Conservation (phyloP, 2,797 vertebrate species). For the Rhinella marina region DNA sequence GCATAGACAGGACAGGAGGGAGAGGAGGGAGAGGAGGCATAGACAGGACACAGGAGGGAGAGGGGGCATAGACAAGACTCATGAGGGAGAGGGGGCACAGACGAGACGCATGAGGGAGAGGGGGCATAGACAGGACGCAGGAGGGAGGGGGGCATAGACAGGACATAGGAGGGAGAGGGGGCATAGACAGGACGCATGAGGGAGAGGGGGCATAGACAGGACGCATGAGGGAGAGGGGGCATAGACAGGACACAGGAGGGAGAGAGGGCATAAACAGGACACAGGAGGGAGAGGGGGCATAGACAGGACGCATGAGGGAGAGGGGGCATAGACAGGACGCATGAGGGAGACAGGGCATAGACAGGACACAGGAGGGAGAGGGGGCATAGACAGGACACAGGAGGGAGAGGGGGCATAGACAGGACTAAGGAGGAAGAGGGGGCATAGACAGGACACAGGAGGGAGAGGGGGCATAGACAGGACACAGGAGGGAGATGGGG, state of each 20-base stretch:
- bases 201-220: background rate
- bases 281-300: background rate
- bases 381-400: background rate
- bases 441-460: background rate
- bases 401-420: background rate
- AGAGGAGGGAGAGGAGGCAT: too few species aligned
- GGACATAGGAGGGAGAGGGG: background rate
- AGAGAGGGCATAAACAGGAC: background rate
- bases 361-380: background rate
- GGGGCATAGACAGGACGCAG: too few species aligned
- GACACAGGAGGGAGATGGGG: background rate
- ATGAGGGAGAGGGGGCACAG: too few species aligned
- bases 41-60: too few species aligned
- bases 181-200: background rate
- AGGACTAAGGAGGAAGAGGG: background rate
- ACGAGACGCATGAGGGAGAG: too few species aligned
- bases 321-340: background rate
- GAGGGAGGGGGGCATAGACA: background rate
- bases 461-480: background rate
- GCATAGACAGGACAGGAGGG: too few species aligned
- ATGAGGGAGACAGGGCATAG: background rate
- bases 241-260: background rate
- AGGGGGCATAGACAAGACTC: too few species aligned
- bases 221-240: background rate
- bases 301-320: background rate